phyloP scores from a whole-genome alignment of 1,140 invertebrate species.

The Drosophila tsacasi region DNA sequence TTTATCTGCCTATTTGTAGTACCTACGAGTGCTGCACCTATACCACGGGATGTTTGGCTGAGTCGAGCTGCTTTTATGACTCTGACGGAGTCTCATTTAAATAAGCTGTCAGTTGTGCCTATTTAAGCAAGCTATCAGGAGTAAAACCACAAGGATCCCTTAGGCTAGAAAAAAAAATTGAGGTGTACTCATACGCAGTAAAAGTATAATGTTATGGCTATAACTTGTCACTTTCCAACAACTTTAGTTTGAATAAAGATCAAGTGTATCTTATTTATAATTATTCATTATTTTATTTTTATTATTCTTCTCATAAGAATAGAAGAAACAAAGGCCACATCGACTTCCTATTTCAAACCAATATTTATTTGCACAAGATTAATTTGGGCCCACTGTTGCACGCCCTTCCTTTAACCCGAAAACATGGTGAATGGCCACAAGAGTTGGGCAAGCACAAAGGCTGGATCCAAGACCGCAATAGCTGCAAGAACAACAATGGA shows the following conservation, averaged over 20 bases:
- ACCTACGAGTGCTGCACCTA: conserved; percentile 12
- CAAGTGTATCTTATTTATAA: not conserved
- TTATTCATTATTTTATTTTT: not conserved
- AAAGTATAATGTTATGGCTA: not conserved
- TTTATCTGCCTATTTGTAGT: conserved; percentile 35
- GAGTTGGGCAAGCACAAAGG: conserved; percentile 33
- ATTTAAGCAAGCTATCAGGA: conserved; percentile 23
- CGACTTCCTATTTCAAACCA: not conserved
- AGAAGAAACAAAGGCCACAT: not conserved
- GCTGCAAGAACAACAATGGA: conserved; percentile 44
- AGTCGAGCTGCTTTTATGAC: conserved; percentile 22
- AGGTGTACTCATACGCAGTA: not conserved
- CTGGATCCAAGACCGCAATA: conserved; percentile 29
- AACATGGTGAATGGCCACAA: conserved; percentile 4
- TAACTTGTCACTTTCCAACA: not conserved
- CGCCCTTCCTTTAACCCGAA: not conserved
- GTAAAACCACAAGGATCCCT: not conserved
- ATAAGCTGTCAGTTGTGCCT: conserved; percentile 55
- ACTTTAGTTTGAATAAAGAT: not conserved
- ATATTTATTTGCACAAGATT: conserved; percentile 6
- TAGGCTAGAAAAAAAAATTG: too few relatives aligned
- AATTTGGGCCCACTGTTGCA: conserved; percentile 6
- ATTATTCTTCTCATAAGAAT: not conserved
- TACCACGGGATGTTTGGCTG: conserved; percentile 5
- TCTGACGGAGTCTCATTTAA: conserved; percentile 55